Base-by-base conservation (phyloP, 2,797 vertebrate genomes). In the Eurystomus glaucurus region DNA sequence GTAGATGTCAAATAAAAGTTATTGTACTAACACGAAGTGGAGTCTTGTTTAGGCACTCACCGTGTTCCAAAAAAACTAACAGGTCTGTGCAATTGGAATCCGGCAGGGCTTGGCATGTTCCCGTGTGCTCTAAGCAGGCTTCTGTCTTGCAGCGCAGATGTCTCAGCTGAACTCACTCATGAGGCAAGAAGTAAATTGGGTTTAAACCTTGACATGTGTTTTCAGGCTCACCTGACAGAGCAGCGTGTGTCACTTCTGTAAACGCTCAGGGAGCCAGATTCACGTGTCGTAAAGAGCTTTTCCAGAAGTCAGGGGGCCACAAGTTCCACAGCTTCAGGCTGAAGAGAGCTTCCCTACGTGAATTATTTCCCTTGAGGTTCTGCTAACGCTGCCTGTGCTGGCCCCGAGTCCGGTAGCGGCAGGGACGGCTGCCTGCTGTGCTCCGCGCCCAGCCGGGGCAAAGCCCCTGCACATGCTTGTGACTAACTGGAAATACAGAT, bases 1-100 rank as follows among this genome's bases (percentile, higher is more conserved):
- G 98, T 98, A 98, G 98, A 98, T 98, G 98, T 98, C 99, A 99
- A 99, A 99, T 99, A 99, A 99, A 98, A 97, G 94, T 98, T 98
- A 95, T 98, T 98, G 97, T 98, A 97, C 98, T 98, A 98, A 98
- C 86, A 97, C 96, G 97, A 97, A 97, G 96, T 97, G 97, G 98
- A 98, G 97, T 98, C 97, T 96, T 98, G 98, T 96, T 97, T 98
- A 97, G 97, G 98, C 93, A 96, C 85, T 96, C 51, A 14, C 90
- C 33, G 46, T 93, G 48, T 87, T 75, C 86, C 81, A 92, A 65
- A 90, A 92, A 39, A 90, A 96, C 90, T 96, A 92, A 97, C 95
- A 94, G 83, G 95, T 84, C 88, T 94, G 85, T 82, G 28, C 78
- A 88, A 55, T 15, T 92, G 96, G 93, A 80, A 46, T 52, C 31